Base-by-base conservation (phyloP, 2,113 vertebrate species). In the Leucopsar rothschildi region DNA sequence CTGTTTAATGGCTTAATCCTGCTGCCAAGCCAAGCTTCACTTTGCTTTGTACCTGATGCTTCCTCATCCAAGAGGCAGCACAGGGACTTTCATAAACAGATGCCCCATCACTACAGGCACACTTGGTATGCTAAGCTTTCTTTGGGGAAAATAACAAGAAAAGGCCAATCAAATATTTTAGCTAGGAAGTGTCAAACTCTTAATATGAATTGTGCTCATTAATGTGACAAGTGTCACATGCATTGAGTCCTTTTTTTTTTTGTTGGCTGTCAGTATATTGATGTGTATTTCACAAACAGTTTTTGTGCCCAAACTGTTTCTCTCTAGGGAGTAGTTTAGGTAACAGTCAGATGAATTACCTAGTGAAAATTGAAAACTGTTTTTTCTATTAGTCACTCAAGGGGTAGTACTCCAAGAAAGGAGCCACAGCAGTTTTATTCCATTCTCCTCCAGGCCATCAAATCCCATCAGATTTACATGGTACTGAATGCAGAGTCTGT, bases 321-420 rank as follows among this genome's bases (percentile, higher is more conserved):
- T 86, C 68, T 72, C 80, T 44, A 70, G 82, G 37, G 52, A 94
- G 35, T 27, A 59, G 76, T 80, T 92, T 88, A 69, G 42, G 68
- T 33, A 93, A 86, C 33, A 15, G 27, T 55, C 72, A 94, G 80
- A 88, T 66, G 68, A 92, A 92, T 86, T 75, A 69, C 68, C 35
- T 15, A 24, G 68, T n/a, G 91, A 90, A 96, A 96, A 90, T 15
- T 79, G 79, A 82, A 95, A 94, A 83, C 65, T 52, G 45, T 12
- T 78, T 84, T 88, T 92, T 60, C 60, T 93, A 24, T 82, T 82
- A 93, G 64, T 92, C 60, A 84, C 56, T 86, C 40, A 71, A 64
- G 35, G 28, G 8, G 12, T 65, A 52, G 12, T 31, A 72, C 23
- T 87, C 56, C 22, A 56, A 86, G 49, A 44, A 78, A 91, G 66